Evolutionary conservation across 2,113 vertebrate species (phyloP).

Genomic region (Pygoscelis adeliae): DNA sequence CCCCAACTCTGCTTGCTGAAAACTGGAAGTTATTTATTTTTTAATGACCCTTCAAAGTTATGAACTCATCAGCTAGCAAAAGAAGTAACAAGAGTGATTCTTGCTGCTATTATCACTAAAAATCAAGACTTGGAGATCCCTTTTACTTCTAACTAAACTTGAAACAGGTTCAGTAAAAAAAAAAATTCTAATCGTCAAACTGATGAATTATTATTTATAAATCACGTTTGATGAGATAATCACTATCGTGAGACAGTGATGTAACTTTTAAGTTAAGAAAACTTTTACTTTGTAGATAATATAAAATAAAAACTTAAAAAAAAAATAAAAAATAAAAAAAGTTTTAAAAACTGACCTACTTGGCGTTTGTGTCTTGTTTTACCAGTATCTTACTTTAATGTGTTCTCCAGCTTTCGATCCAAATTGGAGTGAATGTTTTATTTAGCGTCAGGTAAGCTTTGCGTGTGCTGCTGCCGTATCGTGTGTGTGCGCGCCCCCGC

Average conservation of each 20-base stretch:
- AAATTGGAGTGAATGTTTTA: fast-evolving
- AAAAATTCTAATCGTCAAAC: conserved; percentile 86
- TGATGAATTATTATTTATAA: conserved; percentile 97
- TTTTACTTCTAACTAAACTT: conserved; percentile 87
- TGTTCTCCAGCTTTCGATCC: background rate
- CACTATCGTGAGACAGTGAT: conserved; percentile 89
- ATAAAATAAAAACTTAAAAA: conserved; percentile 98
- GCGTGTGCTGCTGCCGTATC: background rate
- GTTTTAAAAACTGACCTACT: conserved; percentile 96
- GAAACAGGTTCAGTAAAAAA: conserved; percentile 87
- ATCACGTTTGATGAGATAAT: conserved; percentile 89
- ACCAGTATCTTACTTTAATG: fast-evolving
- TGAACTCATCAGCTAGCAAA: conserved; percentile 92
- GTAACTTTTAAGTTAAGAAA: conserved; percentile 99
- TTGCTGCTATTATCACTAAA: conserved; percentile 92
- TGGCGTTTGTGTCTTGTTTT: conserved; percentile 54
- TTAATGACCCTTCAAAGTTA: conserved; percentile 93
- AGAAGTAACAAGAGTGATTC: conserved; percentile 97
- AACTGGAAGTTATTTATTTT: conserved; percentile 97
- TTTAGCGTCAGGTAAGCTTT: background rate
- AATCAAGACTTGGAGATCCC: conserved; percentile 89
- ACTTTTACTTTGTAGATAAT: conserved; percentile 99
- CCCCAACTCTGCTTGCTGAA: conserved; percentile 87
- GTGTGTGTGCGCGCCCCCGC: fast-evolving
- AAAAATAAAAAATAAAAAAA: conserved; percentile 96